phyloP scores from a whole-genome alignment of 2,888 invertebrate genomes.

The Tetramorium bicarinatum region DNA sequence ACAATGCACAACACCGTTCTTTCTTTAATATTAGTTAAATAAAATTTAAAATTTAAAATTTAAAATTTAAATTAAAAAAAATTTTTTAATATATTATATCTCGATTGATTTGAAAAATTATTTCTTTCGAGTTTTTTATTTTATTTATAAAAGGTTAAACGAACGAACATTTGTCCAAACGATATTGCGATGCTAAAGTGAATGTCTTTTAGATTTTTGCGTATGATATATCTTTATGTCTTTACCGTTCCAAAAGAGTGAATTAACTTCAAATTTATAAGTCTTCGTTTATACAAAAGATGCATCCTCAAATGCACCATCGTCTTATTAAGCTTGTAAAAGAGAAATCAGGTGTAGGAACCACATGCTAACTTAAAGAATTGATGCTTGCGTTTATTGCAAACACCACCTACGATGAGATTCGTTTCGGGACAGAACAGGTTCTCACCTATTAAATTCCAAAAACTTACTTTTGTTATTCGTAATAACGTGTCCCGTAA shows the following conservation, averaged over 20 bases:
- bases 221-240: neutral
- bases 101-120: neutral
- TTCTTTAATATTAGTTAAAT: too few species aligned
- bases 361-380: conserved; percentile 76
- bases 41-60: too few species aligned
- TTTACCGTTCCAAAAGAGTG: neutral
- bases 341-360: conserved; percentile 61
- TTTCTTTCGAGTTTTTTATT: too few species aligned
- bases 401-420: neutral
- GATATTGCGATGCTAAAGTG: too few species aligned
- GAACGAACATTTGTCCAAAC: too few species aligned
- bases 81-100: too few species aligned
- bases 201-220: neutral
- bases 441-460: neutral
- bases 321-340: conserved; percentile 31
- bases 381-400: conserved; percentile 70
- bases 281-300: neutral
- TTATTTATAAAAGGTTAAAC: too few species aligned
- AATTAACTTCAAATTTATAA: neutral
- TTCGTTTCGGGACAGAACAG: neutral
- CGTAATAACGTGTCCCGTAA: neutral
- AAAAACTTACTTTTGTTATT: neutral
- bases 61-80: too few species aligned
- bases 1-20: neutral
- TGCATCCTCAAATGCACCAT: neutral